Conservation (phyloP, 2,113 vertebrate genomes). For the Onychostoma macrolepis region DNA sequence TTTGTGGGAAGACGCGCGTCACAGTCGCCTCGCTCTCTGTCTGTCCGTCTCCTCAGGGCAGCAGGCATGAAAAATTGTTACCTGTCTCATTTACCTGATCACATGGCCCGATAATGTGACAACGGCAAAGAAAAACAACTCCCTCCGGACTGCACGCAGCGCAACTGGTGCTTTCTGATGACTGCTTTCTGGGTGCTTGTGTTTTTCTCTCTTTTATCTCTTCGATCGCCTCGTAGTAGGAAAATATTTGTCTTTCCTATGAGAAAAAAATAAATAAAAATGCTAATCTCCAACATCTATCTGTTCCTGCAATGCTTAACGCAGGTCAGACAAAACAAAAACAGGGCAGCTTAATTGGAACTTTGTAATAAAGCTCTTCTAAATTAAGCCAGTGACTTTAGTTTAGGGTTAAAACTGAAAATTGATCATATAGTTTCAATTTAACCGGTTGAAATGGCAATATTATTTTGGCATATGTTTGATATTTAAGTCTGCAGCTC, state of each 20-base stretch:
- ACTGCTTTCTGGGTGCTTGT: not conserved
- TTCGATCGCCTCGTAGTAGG: not conserved
- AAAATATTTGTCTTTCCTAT: not conserved
- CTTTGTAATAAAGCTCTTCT: not conserved
- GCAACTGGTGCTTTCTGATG: not conserved
- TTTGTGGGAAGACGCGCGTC: slow-evolving; percentile 54
- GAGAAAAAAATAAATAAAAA: not conserved
- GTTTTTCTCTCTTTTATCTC: slow-evolving; percentile 11
- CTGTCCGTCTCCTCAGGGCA: slow-evolving; percentile 55
- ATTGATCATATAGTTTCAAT: not conserved
- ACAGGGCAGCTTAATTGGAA: not conserved
- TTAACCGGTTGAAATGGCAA: not conserved
- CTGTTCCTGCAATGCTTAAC: not conserved
- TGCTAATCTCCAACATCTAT: not conserved
- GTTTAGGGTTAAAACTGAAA: not conserved
- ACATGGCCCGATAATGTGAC: slow-evolving; percentile 66
- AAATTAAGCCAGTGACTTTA: not conserved
- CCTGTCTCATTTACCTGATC: slow-evolving; percentile 78
- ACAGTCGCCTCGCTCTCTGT: not conserved
- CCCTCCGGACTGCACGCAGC: not conserved
- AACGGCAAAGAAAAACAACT: slow-evolving; percentile 44
- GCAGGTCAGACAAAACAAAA: slow-evolving; percentile 12
- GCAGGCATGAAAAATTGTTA: slow-evolving; percentile 57
- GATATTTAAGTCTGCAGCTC: not conserved
- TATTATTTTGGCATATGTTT: not conserved